Evolutionary conservation across 2,797 vertebrate genomes (phyloP).

Genomic region (Helostoma temminkii): DNA sequence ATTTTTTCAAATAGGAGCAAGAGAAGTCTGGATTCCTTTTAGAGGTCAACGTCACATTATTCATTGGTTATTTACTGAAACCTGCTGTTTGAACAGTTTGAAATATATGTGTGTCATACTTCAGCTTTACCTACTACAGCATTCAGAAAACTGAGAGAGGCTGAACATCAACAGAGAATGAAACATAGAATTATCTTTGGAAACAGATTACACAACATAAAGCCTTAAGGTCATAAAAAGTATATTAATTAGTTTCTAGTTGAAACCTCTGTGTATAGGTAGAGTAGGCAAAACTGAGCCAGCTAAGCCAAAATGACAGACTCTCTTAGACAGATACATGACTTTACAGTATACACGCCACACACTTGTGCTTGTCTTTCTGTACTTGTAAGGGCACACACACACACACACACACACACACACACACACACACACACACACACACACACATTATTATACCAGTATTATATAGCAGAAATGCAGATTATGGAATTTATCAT

Average conservation of each 20-base stretch:
- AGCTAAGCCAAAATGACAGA: constrained; percentile 48
- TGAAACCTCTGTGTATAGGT: constrained; percentile 39
- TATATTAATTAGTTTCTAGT: constrained; percentile 40
- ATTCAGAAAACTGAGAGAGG: constrained; percentile 4
- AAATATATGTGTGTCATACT: constrained; percentile 12
- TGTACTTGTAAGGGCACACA: not conserved
- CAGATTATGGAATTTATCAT: too few species aligned
- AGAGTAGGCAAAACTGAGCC: constrained; percentile 27
- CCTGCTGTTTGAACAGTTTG: constrained; percentile 24
- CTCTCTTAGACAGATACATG: constrained; percentile 40
- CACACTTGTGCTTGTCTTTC: constrained; percentile 19
- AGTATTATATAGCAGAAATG: too few species aligned
- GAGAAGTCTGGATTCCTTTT: constrained; percentile 23
- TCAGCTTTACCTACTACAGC: constrained; percentile 1
- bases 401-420: constrained; percentile 24
- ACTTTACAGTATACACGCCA: constrained; percentile 43
- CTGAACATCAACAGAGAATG: constrained; percentile 3
- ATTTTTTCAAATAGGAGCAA: constrained; percentile 41
- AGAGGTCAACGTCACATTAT: constrained; percentile 7
- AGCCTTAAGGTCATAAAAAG: constrained; percentile 37
- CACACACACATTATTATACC: too few species aligned
- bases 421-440: constrained; percentile 47
- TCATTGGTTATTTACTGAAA: constrained; percentile 28
- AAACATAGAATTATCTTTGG: constrained; percentile 27
- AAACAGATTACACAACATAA: constrained; percentile 54